phyloP scores from a whole-genome alignment of 2,113 vertebrate genomes.

The Nothoprocta pentlandii region DNA sequence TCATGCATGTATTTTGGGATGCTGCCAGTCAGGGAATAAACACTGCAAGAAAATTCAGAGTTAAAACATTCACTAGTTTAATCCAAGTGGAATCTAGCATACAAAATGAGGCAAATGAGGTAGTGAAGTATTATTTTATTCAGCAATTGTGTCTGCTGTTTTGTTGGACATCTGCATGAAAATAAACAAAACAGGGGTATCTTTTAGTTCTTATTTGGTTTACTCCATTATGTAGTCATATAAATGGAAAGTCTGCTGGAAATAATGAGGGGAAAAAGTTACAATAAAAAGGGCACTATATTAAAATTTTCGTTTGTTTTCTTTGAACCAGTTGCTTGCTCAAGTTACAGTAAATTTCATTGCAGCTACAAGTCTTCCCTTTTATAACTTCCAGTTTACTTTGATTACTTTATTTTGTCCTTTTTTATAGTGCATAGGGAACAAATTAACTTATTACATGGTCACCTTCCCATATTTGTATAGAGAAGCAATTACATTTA shows the following conservation, averaged over 20 bases:
- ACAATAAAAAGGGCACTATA: background rate
- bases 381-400: background rate
- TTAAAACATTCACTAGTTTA: background rate
- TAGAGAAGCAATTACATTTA: background rate
- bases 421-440: background rate
- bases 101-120: background rate
- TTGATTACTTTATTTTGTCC: background rate
- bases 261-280: background rate
- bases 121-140: background rate
- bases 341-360: background rate
- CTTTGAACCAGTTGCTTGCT: background rate
- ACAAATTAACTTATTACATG: background rate
- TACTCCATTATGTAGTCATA: background rate
- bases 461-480: background rate
- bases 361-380: background rate
- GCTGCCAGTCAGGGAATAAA: background rate
- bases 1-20: background rate
- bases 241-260: background rate
- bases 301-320: conserved; percentile 15
- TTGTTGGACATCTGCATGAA: background rate
- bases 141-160: background rate
- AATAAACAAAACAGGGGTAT: background rate
- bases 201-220: background rate
- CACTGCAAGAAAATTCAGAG: background rate
- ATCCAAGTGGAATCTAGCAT: background rate